These are phyloP conservation scores for Synanthedon tipuliformis DNA, from an alignment of 2,888 invertebrate species.

Conservation along the genomic window DNA sequence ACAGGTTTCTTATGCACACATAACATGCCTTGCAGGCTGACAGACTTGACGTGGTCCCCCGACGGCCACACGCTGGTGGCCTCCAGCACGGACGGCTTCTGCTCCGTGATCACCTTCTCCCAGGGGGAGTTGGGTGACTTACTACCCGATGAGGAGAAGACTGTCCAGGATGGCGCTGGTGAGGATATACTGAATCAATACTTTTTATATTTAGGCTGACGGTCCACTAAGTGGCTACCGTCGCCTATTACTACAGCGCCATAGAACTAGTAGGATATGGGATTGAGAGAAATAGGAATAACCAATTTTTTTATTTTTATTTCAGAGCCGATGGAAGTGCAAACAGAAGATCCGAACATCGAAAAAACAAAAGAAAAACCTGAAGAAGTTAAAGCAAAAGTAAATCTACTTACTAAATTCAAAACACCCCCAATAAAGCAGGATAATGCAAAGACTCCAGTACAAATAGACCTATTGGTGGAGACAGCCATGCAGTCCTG, in stretches of 20 bases:
- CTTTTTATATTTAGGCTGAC: too few species aligned
- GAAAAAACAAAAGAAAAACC: conserved; percentile 15
- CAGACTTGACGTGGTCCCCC: conserved; percentile 51
- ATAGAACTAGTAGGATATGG: too few species aligned
- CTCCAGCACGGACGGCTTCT: conserved; percentile 59
- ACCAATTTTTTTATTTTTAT: too few species aligned
- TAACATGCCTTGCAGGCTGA: too few species aligned
- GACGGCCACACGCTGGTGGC: conserved; percentile 45
- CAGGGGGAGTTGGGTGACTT: conserved; percentile 39
- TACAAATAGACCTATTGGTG: conserved; percentile 49
- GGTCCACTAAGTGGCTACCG: too few species aligned
- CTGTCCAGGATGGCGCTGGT: background rate
- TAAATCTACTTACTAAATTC: conserved; percentile 51
- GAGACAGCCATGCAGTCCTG: conserved; percentile 63
- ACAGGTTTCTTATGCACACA: too few species aligned
- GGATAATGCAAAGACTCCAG: conserved; percentile 32
- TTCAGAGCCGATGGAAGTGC: conserved; percentile 36
- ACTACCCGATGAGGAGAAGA: conserved; percentile 19
- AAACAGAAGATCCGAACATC: conserved; percentile 15
- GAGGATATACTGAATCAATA: background rate
- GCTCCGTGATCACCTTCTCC: conserved; percentile 47
- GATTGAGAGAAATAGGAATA: too few species aligned
- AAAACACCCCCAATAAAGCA: conserved; percentile 34
- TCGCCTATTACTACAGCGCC: too few species aligned
- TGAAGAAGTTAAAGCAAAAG: conserved; percentile 20